phyloP scores from a whole-genome alignment of 2,797 vertebrate species.

The Enteromius trimaculatus region DNA sequence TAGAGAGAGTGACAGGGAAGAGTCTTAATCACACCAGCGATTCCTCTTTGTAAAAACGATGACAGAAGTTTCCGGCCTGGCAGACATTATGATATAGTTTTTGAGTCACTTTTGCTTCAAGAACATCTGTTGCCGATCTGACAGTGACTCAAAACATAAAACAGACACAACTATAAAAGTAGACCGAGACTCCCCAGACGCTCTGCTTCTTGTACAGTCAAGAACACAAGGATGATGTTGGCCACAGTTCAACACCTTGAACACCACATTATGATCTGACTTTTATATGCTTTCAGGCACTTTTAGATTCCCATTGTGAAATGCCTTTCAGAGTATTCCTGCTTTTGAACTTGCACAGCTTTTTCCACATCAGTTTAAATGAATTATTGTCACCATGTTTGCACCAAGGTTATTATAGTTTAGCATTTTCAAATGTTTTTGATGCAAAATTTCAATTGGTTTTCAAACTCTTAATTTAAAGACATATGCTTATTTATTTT shows the following conservation, averaged over 20 bases:
- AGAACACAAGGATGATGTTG: conserved; percentile 2
- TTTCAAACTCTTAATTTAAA: background rate
- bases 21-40: background rate
- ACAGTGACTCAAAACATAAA: conserved; percentile 32
- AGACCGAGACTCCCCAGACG: conserved; percentile 23
- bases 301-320: background rate
- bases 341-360: background rate
- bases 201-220: conserved; percentile 40
- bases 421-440: background rate
- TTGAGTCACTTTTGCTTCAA: conserved; percentile 27
- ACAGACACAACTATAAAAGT: conserved; percentile 47
- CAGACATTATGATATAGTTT: conserved; percentile 24
- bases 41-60: conserved; percentile 37
- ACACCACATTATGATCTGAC: background rate
- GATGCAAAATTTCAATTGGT: background rate
- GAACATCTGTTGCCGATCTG: conserved; percentile 49
- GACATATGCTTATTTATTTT: background rate
- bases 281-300: conserved; percentile 15
- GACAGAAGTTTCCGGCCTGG: conserved; percentile 39
- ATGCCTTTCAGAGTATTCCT: background rate
- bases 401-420: background rate
- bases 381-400: conserved; percentile 2
- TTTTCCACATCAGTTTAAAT: background rate
- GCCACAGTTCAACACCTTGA: background rate
- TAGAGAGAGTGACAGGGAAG: background rate